Evolutionary conservation across 2,113 vertebrate species (phyloP), one percentile per base, ranked within the genome.

Genomic region (Clarias gariepinus): DNA sequence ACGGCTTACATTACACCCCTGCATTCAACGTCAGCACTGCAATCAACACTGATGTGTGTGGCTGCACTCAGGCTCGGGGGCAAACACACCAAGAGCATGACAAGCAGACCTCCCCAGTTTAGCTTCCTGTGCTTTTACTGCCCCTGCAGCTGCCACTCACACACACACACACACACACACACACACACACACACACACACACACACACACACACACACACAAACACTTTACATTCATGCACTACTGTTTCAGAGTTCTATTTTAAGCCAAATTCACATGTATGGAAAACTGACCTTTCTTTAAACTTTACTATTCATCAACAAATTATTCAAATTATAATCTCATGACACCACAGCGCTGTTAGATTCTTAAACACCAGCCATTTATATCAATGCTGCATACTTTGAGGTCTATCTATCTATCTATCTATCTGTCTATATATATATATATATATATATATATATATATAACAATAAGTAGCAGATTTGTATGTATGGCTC

Each of bases 1-100:
- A 86, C 87, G n/a, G 85, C 76, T 52, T 52, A 69, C 84, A 88
- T 90, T 88, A 90, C 73, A 25, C 47, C 63, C 33, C 87, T 82
- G 57, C 74, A 78, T 90, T 90, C 69, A 86, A 81, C 74, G 30
- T 80, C 82, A 82, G 64, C 9, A 41, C 33, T 12, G 80, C 77
- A 88, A 88, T 90, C 77, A 86, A 60, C 85, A 88, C 71, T 52
- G 71, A 12, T 10, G 71, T 83, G 71, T 66, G 36, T 71, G n/a
- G 64, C 61, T 68, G 78, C 73, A 58, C 60, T 61, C 66, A 85
- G 71, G 36, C 80, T 66, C 2, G 47, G 74, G 74, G 86, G 85
- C 84, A 87, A 87, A 87, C 80, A 85, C 30, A 79, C 52, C 69
- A 55, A 83, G 61, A 64, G 81, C 58, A 87, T 82, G 83, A 77